phyloP scores from a whole-genome alignment of 2,888 invertebrate genomes.

The Meghimatium bilineatum region DNA sequence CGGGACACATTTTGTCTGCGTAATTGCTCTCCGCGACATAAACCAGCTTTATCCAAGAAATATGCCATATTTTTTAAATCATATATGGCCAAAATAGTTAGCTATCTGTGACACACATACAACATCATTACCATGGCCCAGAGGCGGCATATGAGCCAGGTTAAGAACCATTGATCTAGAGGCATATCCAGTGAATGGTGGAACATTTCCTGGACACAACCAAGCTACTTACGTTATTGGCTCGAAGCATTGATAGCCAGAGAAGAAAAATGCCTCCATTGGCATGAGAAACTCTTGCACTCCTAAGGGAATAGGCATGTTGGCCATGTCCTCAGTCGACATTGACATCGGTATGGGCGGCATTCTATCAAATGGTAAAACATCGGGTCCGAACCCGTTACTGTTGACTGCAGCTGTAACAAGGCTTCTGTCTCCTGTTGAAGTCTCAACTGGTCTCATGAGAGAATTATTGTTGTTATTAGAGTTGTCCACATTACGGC shows the following conservation, averaged over 20 bases:
- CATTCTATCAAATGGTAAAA: not conserved
- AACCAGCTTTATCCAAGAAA: no score
- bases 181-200: no score
- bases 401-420: not conserved
- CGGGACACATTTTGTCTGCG: no score
- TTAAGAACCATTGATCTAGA: no score
- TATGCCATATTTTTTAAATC: no score
- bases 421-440: not conserved
- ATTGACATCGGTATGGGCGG: not conserved
- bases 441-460: not conserved
- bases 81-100: no score
- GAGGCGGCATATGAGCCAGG: no score
- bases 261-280: slow-evolving; percentile 35
- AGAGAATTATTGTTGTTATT: not conserved
- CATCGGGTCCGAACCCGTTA: not conserved
- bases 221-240: slow-evolving; percentile 16
- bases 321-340: slow-evolving; percentile 11
- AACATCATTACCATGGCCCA: no score
- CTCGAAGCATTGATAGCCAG: slow-evolving; percentile 32
- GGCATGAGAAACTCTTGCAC: slow-evolving; percentile 38
- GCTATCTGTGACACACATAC: no score
- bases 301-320: slow-evolving; percentile 24
- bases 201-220: no score
- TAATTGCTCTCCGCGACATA: no score
- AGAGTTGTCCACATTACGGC: not conserved